Percentiles rank a stretch among this genome's conserved stretches.
These are phyloP conservation scores for Sterrhoptilus dennistouni DNA, from an alignment of 2,113 vertebrate species.

Conservation along the genomic window DNA sequence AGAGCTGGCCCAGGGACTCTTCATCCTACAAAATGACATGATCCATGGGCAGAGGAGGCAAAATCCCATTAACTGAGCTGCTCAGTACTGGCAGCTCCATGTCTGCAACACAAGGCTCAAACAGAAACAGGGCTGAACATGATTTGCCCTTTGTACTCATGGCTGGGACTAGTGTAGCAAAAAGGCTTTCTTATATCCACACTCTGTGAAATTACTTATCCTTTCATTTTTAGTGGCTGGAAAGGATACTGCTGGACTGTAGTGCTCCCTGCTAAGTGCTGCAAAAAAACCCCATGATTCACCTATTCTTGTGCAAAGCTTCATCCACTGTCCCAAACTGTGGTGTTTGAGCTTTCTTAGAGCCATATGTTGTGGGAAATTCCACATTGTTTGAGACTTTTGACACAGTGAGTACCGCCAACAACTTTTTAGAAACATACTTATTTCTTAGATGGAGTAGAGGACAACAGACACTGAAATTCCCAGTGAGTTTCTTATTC, in stretches of 20 bases:
- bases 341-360: background rate
- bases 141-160: background rate
- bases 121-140: background rate
- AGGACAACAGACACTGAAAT: background rate
- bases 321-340: background rate
- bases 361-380: background rate
- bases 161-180: background rate
- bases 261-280: background rate
- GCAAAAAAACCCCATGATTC: background rate
- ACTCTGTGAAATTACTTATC: background rate
- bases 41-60: background rate
- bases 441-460: background rate
- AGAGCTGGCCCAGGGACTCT: background rate
- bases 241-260: background rate
- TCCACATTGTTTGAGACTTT: background rate
- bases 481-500: background rate
- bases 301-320: background rate
- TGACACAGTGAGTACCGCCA: accelerated
- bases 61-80: background rate
- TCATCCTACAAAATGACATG: background rate
- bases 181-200: background rate
- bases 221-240: background rate
- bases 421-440: background rate
- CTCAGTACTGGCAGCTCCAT: background rate
- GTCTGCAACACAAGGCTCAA: background rate